A percentile compares a stretch with the other conserved stretches of the same genome.
phyloP scores from a whole-genome alignment of 2,888 invertebrate species.

The Microdon myrmicae region DNA sequence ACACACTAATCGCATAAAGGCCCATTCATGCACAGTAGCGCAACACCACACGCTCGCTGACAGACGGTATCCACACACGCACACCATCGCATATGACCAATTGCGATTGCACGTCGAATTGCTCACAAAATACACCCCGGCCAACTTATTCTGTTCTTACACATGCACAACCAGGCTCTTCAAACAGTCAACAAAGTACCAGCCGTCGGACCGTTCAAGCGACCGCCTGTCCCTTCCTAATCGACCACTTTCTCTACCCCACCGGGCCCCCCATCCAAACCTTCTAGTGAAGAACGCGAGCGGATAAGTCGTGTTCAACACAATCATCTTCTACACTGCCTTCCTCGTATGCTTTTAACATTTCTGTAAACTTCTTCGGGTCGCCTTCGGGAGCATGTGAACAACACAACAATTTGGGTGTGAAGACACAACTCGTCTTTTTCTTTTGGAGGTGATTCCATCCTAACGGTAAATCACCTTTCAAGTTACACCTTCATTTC shows the following conservation, averaged over 20 bases:
- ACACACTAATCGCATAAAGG: constrained; percentile 42
- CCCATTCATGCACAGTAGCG: constrained; percentile 56
- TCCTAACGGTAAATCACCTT: constrained; percentile 38
- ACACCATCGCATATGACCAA: constrained; percentile 23
- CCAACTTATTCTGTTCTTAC: constrained; percentile 24
- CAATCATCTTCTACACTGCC: too few species aligned
- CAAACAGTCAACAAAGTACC: background rate
- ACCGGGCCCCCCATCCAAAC: too few species aligned
- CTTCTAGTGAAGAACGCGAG: too few species aligned
- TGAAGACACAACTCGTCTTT: too few species aligned
- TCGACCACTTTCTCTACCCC: too few species aligned
- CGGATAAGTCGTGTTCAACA: too few species aligned
- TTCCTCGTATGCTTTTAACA: background rate
- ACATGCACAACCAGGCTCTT: background rate
- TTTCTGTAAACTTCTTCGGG: constrained; percentile 34
- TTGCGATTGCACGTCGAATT: constrained; percentile 40
- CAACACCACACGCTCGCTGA: constrained; percentile 48
- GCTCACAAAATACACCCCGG: constrained; percentile 24
- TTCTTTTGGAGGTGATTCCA: constrained; percentile 24
- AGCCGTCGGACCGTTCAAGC: too few species aligned
- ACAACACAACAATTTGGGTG: background rate
- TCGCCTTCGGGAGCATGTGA: constrained; percentile 38
- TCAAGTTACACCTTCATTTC: constrained; percentile 30
- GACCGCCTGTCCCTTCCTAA: too few species aligned
- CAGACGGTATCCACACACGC: constrained; percentile 24